Base-by-base conservation (phyloP, 2,797 vertebrate species). In the Mus spretus region DNA sequence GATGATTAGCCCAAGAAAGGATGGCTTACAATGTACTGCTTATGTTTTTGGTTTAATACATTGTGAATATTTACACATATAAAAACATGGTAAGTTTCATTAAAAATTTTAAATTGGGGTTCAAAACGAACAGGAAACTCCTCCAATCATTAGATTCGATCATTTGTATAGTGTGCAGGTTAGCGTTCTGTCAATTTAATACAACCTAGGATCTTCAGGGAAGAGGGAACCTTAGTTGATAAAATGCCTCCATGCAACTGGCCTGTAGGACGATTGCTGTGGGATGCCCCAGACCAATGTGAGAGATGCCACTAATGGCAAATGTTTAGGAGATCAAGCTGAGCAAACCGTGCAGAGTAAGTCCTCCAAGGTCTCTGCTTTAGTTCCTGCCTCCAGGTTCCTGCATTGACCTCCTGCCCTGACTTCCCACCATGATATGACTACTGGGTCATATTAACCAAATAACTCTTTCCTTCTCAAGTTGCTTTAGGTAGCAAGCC, bases 1-100 rank as follows among this genome's bases (percentile, higher is more conserved):
- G 44, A 17, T 86, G 89, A 80, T 91, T 91, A 55, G 80, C 15
- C n/a, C 40, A 92, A 75, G 44, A 77, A 75, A 94, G n/a, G 5
- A 14, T 34, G 90, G 80, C 37, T 74, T 74, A 78, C 3, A 57
- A 74, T 74, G 4, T 55, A 53, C 83, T 90, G 50, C 80, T 90
- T 55, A 0, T 65, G 75, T 79, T 81, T 95, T 93, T 86, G 22
- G 11, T 89, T 93, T 96, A 34, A 61, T 79, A 65, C 22, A 85
- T 90, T 90, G 37, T 93, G 28, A 89, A 50, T 96, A 97, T 94
- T 78, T 89, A 82, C 57, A n/a, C 24, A 5, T 74, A 31, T 57
- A 31, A 47, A 91, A 85, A 87, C 84, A 84, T 93, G 28, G 61
- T 63, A 31, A 61, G 86, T 92, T 96, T 57, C 80, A 92, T 80